phyloP scores from a whole-genome alignment of 2,888 invertebrate species.

The Campoletis raptor region DNA sequence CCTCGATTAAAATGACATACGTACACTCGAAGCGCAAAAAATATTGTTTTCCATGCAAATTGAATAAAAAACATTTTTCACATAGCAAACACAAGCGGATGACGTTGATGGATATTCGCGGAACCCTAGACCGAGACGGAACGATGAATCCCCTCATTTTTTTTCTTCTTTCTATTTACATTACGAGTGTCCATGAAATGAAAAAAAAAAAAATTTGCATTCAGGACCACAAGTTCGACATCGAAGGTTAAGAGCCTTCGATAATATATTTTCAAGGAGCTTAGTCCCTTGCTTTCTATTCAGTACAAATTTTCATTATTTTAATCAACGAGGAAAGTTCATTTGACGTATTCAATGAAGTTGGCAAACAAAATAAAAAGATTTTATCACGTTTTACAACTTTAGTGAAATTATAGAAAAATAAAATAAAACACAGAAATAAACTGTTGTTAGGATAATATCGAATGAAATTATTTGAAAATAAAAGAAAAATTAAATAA shows the following conservation, averaged over 20 bases:
- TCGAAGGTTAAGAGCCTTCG: not conserved
- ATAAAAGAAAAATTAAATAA: not conserved
- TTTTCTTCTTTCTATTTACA: conserved; percentile 29
- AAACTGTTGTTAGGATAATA: not conserved
- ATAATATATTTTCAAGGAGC: not conserved
- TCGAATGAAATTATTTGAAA: too few species aligned
- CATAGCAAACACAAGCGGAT: not conserved
- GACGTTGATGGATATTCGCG: conserved; percentile 27
- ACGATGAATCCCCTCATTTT: conserved; percentile 2
- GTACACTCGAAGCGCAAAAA: not conserved
- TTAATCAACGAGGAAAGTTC: not conserved
- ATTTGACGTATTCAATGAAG: not conserved
- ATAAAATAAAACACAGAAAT: not conserved
- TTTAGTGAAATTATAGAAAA: not conserved
- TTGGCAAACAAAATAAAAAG: not conserved
- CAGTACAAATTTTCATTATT: not conserved
- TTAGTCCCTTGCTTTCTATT: not conserved
- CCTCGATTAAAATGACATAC: not conserved
- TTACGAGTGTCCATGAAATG: conserved; percentile 39
- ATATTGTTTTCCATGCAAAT: conserved; percentile 5
- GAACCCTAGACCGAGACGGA: conserved; percentile 27
- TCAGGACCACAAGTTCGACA: conserved; percentile 28
- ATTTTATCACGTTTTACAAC: not conserved
- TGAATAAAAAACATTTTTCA: conserved; percentile 3
- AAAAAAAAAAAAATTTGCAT: conserved; percentile 46